Evolutionary conservation across 2,797 vertebrate genomes (phyloP), one percentile per base, ranked within the genome.

Genomic region (Pipistrellus nathusii): DNA sequence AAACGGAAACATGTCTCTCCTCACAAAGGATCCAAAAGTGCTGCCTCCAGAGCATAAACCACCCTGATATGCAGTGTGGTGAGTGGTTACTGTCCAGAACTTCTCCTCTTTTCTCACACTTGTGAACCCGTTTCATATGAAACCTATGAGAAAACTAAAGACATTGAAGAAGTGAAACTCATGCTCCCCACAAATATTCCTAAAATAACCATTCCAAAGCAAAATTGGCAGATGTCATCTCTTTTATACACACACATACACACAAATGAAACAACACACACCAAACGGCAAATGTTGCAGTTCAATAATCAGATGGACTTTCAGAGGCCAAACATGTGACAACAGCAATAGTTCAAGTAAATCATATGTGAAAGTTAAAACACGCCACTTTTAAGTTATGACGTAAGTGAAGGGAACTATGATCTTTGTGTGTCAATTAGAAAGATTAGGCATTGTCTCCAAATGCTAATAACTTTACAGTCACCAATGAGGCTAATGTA

Each of bases 381-480:
- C 82, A 93, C 69, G 0, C 38, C 95, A 95, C 77, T 95, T 94
- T 96, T 87, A 92, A 64, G 68, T 90, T 93, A 95, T 96, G 95
- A 97, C 96, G 96, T 75, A 96, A 90, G 94, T 92, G 92, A 96
- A 95, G 72, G 72, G 86, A 90, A 10, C 55, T 83, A 92, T 77
- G 91, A 93, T 93, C 64, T 76, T 87, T 90, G 53, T 90, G 68
- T 88, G 82, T 89, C 78, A 95, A 69, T 93, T 94, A 95, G 93
- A 97, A 97, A 97, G 96, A 97, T 94, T 98, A 97, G 97, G 97
- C 97, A 96, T 98, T 97, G 98, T 98, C 97, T 98, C 96, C 97
- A 97, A 98, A 95, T 97, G 93, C 96, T 98, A 97, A 97, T 93
- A 97, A 98, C 97, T 98, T 98, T 98, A 98, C 98, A 98, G 98